Percentiles rank a stretch among this genome's conserved stretches.
Evolutionary conservation across 2,888 invertebrate genomes (phyloP).

Genomic region (Agriopis aurantiaria): DNA sequence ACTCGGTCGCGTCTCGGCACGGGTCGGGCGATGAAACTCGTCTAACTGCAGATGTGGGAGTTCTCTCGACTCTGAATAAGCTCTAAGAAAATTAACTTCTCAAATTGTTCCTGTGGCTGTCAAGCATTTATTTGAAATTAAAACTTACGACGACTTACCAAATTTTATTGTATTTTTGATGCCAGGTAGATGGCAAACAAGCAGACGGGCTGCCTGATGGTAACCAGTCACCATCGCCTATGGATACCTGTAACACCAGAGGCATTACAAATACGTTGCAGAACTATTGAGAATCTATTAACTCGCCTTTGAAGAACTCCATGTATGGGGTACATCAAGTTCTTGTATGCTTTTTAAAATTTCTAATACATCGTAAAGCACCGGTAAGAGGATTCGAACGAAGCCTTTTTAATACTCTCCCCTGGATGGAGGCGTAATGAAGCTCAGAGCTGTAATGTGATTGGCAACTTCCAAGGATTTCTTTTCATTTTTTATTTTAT

Average conservation of each 20-base stretch:
- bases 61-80: constrained; percentile 20
- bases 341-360: constrained; percentile 9
- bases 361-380: constrained; percentile 27
- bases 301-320: too few species aligned
- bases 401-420: constrained; percentile 34
- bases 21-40: constrained; percentile 30
- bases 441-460: constrained; percentile 32
- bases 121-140: too few species aligned
- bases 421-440: constrained; percentile 28
- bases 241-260: too few species aligned
- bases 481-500: constrained; percentile 38
- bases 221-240: too few species aligned
- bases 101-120: not conserved
- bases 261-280: too few species aligned
- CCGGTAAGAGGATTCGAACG: constrained; percentile 27
- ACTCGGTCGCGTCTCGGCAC: constrained; percentile 18
- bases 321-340: too few species aligned
- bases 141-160: too few species aligned
- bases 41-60: constrained; percentile 38
- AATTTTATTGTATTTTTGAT: too few species aligned
- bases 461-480: constrained; percentile 35
- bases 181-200: too few species aligned
- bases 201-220: too few species aligned
- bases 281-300: too few species aligned
- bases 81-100: not conserved